These are phyloP conservation scores for Idaea dimidiata DNA, from an alignment of 2,888 invertebrate species.

Conservation along the genomic window DNA sequence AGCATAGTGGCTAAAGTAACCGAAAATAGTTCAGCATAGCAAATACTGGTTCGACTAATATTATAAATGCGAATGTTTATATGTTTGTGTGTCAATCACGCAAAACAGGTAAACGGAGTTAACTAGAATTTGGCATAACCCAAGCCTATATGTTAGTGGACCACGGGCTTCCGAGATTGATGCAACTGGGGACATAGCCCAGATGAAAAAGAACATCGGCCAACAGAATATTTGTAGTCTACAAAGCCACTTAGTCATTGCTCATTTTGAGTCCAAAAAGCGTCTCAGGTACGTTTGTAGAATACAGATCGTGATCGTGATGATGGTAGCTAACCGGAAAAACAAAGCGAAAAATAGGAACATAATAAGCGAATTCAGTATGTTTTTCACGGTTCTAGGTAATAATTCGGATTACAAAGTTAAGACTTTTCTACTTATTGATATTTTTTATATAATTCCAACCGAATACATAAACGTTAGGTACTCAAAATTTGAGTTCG, in stretches of 20 bases:
- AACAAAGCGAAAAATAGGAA: background rate
- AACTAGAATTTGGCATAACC: too few relatives aligned
- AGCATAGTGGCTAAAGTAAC: too few relatives aligned
- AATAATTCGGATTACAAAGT: background rate
- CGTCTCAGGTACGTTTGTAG: background rate
- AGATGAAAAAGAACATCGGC: background rate
- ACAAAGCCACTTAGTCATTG: background rate
- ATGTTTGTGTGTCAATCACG: too few relatives aligned
- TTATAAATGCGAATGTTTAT: too few relatives aligned
- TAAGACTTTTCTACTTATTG: background rate
- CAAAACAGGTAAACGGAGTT: too few relatives aligned
- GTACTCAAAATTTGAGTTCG: too few relatives aligned
- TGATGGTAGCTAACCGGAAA: background rate
- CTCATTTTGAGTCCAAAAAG: background rate
- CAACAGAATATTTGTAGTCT: background rate
- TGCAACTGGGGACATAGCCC: conserved; percentile 7
- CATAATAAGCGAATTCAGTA: background rate
- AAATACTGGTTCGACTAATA: too few relatives aligned
- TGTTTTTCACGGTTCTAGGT: background rate
- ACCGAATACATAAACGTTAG: too few relatives aligned
- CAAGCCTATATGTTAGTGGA: too few relatives aligned
- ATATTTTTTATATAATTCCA: too few relatives aligned
- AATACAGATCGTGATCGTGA: background rate
- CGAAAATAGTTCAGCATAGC: too few relatives aligned
- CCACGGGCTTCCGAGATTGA: too few relatives aligned